Base-by-base conservation (phyloP, 2,888 invertebrate species). In the Hirtodrosophila confusa region DNA sequence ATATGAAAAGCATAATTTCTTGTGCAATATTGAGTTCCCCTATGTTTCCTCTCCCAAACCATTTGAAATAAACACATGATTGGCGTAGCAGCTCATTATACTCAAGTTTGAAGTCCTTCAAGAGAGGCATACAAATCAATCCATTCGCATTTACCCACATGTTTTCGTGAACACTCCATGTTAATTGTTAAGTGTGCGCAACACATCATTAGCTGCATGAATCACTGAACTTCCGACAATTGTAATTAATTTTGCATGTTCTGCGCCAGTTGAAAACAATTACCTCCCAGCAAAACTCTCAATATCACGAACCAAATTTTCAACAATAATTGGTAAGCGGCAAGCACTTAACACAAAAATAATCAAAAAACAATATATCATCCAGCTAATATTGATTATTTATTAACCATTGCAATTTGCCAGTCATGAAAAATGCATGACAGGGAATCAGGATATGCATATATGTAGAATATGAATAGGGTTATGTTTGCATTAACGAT, bases 171-270 rank as follows among this genome's bases (percentile, higher is more conserved):
- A 27, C 4, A 5, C 31, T 31, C 31, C 12, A 5, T 43, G 35
- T 33, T 67, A 41, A 12, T 47, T 57, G 48, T 64, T 75, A 55
- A 69, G 56, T 69, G 62, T 29, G 33, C 10, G 39, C 51, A 39
- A 54, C 57, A 61, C 63, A 60, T 78, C 69, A 78, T 78, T 80
- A 75, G 62, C 27, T 62, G 49, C 36, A 69, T 51, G 47, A 53
- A 49, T 49, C 43, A 44, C 24, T 43, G 24, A 71, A 69, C 50
- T 55, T 63, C 54, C 74, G 39, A 61, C 60, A 75, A 44, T 67
- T 62, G 69, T 67, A 78, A 78, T 78, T 75, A 75, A 78, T 80
- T 72, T 78, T 64, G 60, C 67, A 71, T 78, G 65, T 61, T 66
- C 12, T 41, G 50, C 39, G 37, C 10, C 4, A 49, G 37, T 45